Percentiles rank a stretch among this genome's conserved stretches.
phyloP scores from a whole-genome alignment of 2,113 vertebrate species.

The Ramphastos sulfuratus region DNA sequence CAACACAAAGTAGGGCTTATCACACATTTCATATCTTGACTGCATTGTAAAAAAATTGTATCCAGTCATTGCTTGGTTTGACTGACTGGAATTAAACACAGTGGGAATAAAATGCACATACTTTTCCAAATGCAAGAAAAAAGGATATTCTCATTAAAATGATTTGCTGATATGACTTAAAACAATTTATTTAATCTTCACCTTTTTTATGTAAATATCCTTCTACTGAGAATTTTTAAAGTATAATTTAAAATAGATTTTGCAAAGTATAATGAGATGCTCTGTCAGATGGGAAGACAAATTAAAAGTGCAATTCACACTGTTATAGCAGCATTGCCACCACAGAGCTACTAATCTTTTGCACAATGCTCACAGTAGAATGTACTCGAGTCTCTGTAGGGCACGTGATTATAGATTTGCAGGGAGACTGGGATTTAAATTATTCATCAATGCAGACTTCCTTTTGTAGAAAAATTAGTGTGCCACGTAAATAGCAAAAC shows the following conservation, averaged over 20 bases:
- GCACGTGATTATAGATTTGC: conserved; percentile 55
- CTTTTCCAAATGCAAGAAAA: conserved; percentile 50
- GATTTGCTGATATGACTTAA: conserved; percentile 70
- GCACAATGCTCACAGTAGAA: conserved; percentile 62
- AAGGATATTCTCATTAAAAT: conserved; percentile 62
- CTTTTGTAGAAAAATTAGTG: conserved; percentile 48
- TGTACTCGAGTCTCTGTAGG: conserved; percentile 50
- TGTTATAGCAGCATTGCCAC: conserved; percentile 40
- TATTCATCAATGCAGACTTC: conserved; percentile 64
- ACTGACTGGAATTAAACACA: conserved; percentile 55
- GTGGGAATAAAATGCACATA: conserved; percentile 50
- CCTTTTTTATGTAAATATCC: conserved; percentile 75
- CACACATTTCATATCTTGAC: conserved; percentile 38
- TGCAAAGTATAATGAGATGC: conserved; percentile 77
- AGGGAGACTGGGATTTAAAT: conserved; percentile 62
- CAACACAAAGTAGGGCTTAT: conserved; percentile 18
- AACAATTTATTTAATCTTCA: conserved; percentile 78
- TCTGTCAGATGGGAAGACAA: conserved; percentile 75
- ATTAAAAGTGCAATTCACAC: conserved; percentile 77
- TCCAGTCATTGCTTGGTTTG: neutral
- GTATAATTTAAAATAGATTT: conserved; percentile 74
- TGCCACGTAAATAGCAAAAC: conserved; percentile 44
- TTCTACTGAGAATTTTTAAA: conserved; percentile 70
- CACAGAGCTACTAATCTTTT: conserved; percentile 61
- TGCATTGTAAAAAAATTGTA: conserved; percentile 14